Conservation (phyloP, 2,113 vertebrate genomes). For the Notothenia coriiceps region DNA sequence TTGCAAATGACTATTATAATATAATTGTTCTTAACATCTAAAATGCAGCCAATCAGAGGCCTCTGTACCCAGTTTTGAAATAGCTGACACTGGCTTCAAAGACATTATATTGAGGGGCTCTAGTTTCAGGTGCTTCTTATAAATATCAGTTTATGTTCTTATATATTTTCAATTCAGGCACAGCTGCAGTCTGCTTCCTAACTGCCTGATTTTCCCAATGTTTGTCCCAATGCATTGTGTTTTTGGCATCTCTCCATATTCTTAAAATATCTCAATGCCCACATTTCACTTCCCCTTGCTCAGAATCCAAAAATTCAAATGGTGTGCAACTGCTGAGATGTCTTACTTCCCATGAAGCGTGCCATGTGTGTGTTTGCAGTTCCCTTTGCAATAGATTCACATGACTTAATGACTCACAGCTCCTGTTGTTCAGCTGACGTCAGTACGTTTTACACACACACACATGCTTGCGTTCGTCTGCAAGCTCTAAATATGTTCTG, state of each 20-base stretch:
- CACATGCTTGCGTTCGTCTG: constrained; percentile 37
- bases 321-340: constrained; percentile 3
- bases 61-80: not conserved
- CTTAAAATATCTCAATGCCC: not conserved
- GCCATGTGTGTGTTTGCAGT: constrained; percentile 28
- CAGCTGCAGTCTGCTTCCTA: not conserved
- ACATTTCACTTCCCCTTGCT: constrained; percentile 9
- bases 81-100: not conserved
- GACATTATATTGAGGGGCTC: not conserved
- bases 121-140: not conserved
- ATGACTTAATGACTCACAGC: constrained; percentile 64
- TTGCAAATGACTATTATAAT: not conserved
- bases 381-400: constrained; percentile 38
- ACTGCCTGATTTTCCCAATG: not conserved
- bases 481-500: constrained; percentile 31
- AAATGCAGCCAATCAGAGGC: not conserved
- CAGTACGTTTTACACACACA: constrained; percentile 36
- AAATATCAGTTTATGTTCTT: not conserved
- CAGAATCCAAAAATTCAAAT: constrained; percentile 5
- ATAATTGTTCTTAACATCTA: not conserved
- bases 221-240: not conserved
- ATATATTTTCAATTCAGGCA: not conserved
- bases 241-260: constrained; percentile 2
- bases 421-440: constrained; percentile 58
- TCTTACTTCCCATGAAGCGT: constrained; percentile 20